Percentiles rank a stretch among this genome's conserved stretches.
phyloP scores from a whole-genome alignment of 2,888 invertebrate species.

The Andricus quercusramuli region DNA sequence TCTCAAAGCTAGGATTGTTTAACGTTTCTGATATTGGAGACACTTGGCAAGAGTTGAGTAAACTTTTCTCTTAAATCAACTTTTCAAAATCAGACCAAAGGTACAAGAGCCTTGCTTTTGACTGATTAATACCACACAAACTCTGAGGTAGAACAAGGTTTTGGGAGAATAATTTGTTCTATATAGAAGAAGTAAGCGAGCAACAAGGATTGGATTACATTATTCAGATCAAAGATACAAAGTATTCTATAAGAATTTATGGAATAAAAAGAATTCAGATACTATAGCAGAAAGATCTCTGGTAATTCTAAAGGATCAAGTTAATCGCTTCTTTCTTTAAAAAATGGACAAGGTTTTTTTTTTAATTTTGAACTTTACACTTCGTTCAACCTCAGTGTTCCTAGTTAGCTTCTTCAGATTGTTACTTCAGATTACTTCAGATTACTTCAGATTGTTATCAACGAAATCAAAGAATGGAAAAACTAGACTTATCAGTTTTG shows the following conservation, averaged over 20 bases:
- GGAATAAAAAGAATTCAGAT: not conserved
- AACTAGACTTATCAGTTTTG: not conserved
- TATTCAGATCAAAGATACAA: too few species aligned
- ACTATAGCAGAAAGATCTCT: not conserved
- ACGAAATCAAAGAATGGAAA: not conserved
- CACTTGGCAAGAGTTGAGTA: not conserved
- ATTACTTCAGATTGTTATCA: not conserved
- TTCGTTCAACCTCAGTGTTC: slow-evolving; percentile 15
- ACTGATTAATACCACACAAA: slow-evolving; percentile 31
- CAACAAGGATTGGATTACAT: not conserved
- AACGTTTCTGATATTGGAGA: not conserved
- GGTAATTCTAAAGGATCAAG: not conserved
- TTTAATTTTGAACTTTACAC: not conserved
- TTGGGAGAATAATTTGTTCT: not conserved
- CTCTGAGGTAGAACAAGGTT: slow-evolving; percentile 21
- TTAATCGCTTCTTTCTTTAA: not conserved
- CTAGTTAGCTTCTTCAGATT: not conserved
- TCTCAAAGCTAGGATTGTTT: too few species aligned
- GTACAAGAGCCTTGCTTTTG: slow-evolving; percentile 22
- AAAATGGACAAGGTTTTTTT: not conserved
- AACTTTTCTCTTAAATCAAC: too few species aligned
- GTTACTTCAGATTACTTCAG: too few species aligned
- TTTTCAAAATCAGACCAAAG: slow-evolving; percentile 28
- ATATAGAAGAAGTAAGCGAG: not conserved
- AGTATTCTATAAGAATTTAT: too few species aligned